Conservation (phyloP, 2,113 vertebrate genomes). For the Hippocampus comes region DNA sequence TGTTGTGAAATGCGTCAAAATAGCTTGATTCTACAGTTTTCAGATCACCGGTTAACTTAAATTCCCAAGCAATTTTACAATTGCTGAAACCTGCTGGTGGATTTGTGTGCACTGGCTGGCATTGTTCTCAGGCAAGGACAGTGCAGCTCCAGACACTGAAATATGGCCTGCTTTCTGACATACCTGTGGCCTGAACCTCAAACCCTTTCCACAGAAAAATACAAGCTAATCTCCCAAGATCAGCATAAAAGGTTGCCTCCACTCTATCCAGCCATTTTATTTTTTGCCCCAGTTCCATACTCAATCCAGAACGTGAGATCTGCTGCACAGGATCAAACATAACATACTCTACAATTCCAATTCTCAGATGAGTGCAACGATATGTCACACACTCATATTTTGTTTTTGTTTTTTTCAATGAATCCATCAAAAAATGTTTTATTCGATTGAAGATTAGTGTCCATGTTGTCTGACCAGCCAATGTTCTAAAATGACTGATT, state of each 20-base stretch:
- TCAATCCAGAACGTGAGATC: conserved; percentile 61
- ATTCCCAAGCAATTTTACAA: conserved; percentile 30
- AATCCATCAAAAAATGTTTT: conserved; percentile 8
- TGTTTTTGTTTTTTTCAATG: background rate
- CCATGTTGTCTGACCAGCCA: conserved; percentile 34
- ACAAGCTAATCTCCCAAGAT: conserved; percentile 56
- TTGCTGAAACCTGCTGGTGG: conserved; percentile 56
- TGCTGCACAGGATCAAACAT: conserved; percentile 37
- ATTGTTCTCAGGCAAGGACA: conserved; percentile 57
- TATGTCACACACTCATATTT: conserved; percentile 46
- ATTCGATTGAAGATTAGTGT: conserved; percentile 36
- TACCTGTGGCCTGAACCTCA: conserved; percentile 72
- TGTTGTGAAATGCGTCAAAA: background rate
- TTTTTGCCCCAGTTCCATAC: conserved; percentile 25
- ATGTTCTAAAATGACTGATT: conserved; percentile 42
- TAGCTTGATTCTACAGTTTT: background rate
- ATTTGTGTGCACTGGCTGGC: conserved; percentile 60
- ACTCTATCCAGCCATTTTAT: conserved; percentile 41
- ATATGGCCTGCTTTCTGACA: conserved; percentile 69
- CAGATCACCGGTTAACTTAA: background rate
- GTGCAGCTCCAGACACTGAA: conserved; percentile 61
- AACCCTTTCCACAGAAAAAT: conserved; percentile 68
- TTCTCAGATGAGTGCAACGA: conserved; percentile 37
- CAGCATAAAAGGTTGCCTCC: conserved; percentile 53
- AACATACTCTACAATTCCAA: conserved; percentile 49